Evolutionary conservation across 64 coral and sea anemone genomes (phyloP).

Genomic region (Catalaphyllia jardinei): DNA sequence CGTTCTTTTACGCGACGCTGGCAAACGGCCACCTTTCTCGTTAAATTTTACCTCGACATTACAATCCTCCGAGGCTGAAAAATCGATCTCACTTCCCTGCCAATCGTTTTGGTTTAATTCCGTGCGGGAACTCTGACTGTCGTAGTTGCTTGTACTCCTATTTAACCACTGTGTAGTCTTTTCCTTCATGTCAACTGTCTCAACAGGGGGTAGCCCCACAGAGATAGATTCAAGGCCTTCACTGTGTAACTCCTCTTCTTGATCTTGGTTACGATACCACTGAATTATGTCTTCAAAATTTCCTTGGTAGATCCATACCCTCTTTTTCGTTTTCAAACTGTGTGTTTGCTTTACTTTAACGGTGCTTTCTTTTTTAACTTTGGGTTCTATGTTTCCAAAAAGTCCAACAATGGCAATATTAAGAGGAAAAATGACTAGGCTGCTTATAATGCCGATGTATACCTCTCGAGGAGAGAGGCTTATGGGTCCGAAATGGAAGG

Average conservation of each 20-base stretch:
- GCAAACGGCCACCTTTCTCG: slow-evolving; percentile 39
- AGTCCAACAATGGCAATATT: slow-evolving; percentile 60
- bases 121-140: neutral
- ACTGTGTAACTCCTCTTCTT: neutral
- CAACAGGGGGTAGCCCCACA: slow-evolving; percentile 10
- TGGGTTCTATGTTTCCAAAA: slow-evolving; percentile 59
- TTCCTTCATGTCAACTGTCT: neutral
- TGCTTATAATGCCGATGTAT: slow-evolving; percentile 56
- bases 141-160: neutral
- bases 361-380: neutral
- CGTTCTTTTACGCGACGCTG: slow-evolving; percentile 11
- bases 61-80: neutral
- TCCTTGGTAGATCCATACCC: neutral
- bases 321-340: slow-evolving; percentile 1
- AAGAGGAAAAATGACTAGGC: slow-evolving; percentile 69
- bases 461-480: slow-evolving; percentile 21
- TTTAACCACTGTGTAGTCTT: slow-evolving; percentile 35
- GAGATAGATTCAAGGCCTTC: neutral
- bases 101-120: slow-evolving; percentile 13
- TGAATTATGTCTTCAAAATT: slow-evolving; percentile 38
- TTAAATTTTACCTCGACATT: slow-evolving; percentile 34
- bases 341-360: neutral
- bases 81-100: neutral
- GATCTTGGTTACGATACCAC: slow-evolving; percentile 23
- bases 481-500: slow-evolving; percentile 31